Evolutionary conservation across 1,140 invertebrate genomes (phyloP).

Genomic region (Drosophila biarmipes): DNA sequence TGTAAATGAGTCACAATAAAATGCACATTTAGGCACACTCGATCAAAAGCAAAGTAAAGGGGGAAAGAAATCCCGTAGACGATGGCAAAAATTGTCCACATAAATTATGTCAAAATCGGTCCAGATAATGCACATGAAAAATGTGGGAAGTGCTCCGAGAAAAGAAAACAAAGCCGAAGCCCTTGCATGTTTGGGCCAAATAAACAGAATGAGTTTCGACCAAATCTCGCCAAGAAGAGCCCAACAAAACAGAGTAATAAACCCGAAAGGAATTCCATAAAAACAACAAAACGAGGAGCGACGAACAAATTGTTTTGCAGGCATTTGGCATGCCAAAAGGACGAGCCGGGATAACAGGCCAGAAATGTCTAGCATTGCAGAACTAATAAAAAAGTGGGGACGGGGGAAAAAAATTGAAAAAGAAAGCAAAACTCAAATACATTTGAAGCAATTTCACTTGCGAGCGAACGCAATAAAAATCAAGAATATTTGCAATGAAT

Average conservation of each 20-base stretch:
- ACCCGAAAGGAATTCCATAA: constrained; percentile 73
- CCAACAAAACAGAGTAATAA: constrained; percentile 65
- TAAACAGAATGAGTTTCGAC: constrained; percentile 74
- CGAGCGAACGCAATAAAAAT: constrained; percentile 81
- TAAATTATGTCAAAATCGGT: constrained; percentile 68
- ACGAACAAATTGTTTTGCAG: constrained; percentile 75
- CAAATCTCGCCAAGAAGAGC: constrained; percentile 35
- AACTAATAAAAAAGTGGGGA: constrained; percentile 35
- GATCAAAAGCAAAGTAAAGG: constrained; percentile 17
- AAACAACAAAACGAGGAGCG: constrained; percentile 51
- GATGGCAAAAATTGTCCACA: constrained; percentile 44
- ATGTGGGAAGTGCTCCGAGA: constrained; percentile 64
- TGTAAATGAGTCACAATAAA: constrained; percentile 62
- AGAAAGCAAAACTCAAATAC: constrained; percentile 69
- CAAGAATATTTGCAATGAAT: constrained; percentile 81
- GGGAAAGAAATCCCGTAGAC: constrained; percentile 8
- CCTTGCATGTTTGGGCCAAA: constrained; percentile 74
- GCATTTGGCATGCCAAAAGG: constrained; percentile 60
- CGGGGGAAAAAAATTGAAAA: constrained; percentile 12
- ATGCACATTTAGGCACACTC: constrained; percentile 56
- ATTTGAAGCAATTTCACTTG: constrained; percentile 83
- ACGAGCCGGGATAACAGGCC: constrained; percentile 49
- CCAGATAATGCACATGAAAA: constrained; percentile 76
- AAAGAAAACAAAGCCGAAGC: constrained; percentile 26
- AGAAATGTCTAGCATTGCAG: constrained; percentile 63